These are phyloP conservation scores for Vulpes ferrilata DNA, from an alignment of 2,113 vertebrate genomes.

Conservation along the genomic window DNA sequence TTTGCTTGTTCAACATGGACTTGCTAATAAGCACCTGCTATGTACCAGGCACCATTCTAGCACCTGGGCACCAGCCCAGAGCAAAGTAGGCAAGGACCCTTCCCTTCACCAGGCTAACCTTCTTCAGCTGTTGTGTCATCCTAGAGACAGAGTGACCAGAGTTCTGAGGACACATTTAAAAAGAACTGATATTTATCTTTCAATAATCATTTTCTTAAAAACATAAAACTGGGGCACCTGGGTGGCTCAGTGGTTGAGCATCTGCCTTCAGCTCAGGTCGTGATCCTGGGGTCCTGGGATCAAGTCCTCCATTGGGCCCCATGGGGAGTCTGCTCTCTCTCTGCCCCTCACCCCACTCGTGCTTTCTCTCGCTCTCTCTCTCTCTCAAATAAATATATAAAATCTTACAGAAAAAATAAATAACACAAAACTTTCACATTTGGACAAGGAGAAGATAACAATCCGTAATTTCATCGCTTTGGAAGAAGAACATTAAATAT, in stretches of 20 bases:
- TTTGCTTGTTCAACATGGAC: background rate
- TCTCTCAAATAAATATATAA: no score
- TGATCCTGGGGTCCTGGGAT: no score
- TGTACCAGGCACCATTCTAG: background rate
- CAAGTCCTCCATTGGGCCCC: no score
- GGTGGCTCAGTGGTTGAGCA: no score
- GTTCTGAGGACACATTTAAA: background rate
- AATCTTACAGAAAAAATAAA: no score
- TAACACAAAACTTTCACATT: background rate
- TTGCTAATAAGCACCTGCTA: background rate
- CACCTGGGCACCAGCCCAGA: background rate
- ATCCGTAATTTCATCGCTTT: background rate
- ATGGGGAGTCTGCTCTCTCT: no score
- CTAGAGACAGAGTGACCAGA: background rate
- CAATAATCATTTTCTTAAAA: background rate
- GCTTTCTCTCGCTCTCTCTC: no score
- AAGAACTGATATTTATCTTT: background rate
- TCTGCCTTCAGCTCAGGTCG: no score
- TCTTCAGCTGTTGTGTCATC: background rate
- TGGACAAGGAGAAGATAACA: background rate
- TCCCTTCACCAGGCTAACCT: background rate
- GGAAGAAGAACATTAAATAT: background rate
- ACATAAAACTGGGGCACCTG: background rate
- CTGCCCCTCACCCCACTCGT: no score
- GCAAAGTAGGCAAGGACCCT: background rate